Evolutionary conservation across 2,797 vertebrate species (phyloP), one percentile per base, ranked within the genome.

Genomic region (Remorina albescens): DNA sequence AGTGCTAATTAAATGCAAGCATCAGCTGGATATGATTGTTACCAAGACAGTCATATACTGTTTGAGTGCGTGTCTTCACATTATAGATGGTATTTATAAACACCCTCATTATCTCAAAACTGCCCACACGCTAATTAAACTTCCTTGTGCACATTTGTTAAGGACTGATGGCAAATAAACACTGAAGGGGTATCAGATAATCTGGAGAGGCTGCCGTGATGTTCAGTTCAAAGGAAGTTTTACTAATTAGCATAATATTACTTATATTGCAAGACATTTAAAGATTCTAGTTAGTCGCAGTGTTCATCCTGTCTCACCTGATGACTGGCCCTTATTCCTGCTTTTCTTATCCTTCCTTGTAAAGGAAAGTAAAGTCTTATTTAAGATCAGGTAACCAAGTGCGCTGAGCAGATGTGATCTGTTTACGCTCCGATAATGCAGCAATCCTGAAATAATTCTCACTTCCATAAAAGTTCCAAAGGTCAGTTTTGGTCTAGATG

Each of bases 11-110:
- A 42, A 56, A n/a, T 57, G 13, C 11, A 28, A 64, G 0, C 36
- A 44, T 56, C 28, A 62, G 26, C 49, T 34, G n/a, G 5, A 54
- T 25, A 50, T 56, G 0, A 28, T 10, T 36, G 23, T 47, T 25
- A 66, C 44, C 47, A 65, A 54, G 23, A 26, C 21, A 49, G 49
- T 59, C 44, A 64, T 8, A 54, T 2, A 15, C 54, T n/a, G n/a
- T n/a, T n/a, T n/a, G 34, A 0, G 23, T 37, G 54, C 51, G n/a
- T 19, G 19, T 7, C 11, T 32, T n/a, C 26, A 41, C n/a, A 39
- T 47, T 39, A 16, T 28, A 46, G 10, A n/a, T 58, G 6, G 36
- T 37, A 19, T 36, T 32, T 62, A 42, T 42, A 10, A 58, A 19
- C 18, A 3, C 42, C 49, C n/a, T 32, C 44, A 23, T 55, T 70